Evolutionary conservation across 2,888 invertebrate species (phyloP), one percentile per base, ranked within the genome.

Genomic region (Parochlus steinenii): DNA sequence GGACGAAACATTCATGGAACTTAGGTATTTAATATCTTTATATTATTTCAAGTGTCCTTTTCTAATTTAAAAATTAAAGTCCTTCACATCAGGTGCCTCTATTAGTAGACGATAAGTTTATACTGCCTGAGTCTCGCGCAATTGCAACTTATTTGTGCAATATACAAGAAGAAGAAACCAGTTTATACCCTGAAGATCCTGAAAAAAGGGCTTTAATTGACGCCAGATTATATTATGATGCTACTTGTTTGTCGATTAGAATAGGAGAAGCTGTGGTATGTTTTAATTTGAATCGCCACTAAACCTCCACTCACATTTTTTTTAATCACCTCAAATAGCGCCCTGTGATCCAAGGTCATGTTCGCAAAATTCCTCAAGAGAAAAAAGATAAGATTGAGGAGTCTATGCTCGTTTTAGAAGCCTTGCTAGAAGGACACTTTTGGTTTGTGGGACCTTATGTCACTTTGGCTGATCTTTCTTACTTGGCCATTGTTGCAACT

Each of bases 321-420:
- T n/a, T n/a, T n/a, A n/a, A n/a, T n/a, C n/a, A 7, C 5, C n/a
- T n/a, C 35, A 58, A 59, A 35, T 52, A 74, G 74, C 69, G 64
- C 47, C 74, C 74, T 16, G 63, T 70, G 23, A 45, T 74, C 31
- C 70, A 62, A 46, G 52, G 62, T 44, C 71, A 69, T 6, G 68
- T 63, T 45, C 69, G 62, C 17, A 64, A 63, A 48, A 22, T 31
- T 8, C 8, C 14, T 7, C 22, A n/a, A 5, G 22, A 31, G 14
- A 12, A 14, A 14, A 31, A 31, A 8, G 31, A 31, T 14, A 31
- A 31, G 6, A 12, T 31, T 22, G 8, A 10, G 4, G 12, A 12
- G 2, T n/a, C 12, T 6, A 6, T 31, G 4, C 7, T 14, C n/a
- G 16, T 16, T 5, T 17, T 31, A 5, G 31, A 31, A 6, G 5